Percentiles rank a stretch among this genome's conserved stretches.
These are phyloP conservation scores for Phrixothrix hirtus DNA, from an alignment of 2,888 invertebrate species.

Conservation along the genomic window DNA sequence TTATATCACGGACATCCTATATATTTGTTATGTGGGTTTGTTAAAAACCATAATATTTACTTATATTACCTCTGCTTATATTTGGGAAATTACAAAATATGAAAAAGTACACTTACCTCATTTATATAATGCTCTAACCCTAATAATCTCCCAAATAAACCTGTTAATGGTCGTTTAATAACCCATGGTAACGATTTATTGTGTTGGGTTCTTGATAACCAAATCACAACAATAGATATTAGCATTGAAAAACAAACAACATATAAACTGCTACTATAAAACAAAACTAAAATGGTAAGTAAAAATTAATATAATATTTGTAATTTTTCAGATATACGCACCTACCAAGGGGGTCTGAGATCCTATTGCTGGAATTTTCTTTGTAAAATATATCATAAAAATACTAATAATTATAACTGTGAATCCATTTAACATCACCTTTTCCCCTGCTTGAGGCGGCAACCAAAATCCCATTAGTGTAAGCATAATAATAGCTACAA, in stretches of 20 bases:
- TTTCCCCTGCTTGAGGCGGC: slow-evolving; percentile 69
- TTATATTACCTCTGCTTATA: no score
- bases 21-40: no score
- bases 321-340: no score
- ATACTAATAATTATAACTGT: slow-evolving; percentile 64
- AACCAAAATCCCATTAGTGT: slow-evolving; percentile 67
- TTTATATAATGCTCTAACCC: slow-evolving; percentile 54
- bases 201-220: slow-evolving; percentile 58
- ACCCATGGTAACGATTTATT: slow-evolving; percentile 59
- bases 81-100: no score
- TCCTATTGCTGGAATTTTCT: slow-evolving; percentile 62
- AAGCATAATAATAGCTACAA: slow-evolving; percentile 62
- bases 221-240: slow-evolving; percentile 60
- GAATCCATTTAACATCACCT: slow-evolving; percentile 64
- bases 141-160: slow-evolving; percentile 54
- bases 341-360: slow-evolving; percentile 61
- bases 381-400: slow-evolving; percentile 66
- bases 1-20: no score
- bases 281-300: slow-evolving; percentile 59
- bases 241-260: slow-evolving; percentile 60
- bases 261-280: slow-evolving; percentile 62
- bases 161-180: slow-evolving; percentile 56
- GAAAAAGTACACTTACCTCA: slow-evolving; percentile 51
- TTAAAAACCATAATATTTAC: no score
- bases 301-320: no score